Evolutionary conservation across 2,797 vertebrate species (phyloP).

Genomic region (Poecilia wingei): DNA sequence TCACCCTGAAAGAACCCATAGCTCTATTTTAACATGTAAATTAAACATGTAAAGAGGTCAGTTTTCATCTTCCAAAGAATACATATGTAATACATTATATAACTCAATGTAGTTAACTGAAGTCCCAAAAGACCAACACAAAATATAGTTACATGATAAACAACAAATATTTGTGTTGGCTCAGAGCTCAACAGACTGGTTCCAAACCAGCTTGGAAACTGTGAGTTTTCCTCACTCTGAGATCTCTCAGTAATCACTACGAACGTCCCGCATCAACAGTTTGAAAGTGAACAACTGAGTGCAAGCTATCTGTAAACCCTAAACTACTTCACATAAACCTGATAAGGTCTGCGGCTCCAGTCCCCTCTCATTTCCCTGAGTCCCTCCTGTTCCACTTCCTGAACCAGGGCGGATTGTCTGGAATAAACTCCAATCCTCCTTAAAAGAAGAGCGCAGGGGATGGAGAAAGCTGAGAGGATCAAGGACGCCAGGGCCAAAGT

Average conservation of each 20-base stretch:
- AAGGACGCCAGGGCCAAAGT: slow-evolving; percentile 65
- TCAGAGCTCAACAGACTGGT: background rate
- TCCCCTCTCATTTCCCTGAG: slow-evolving; percentile 77
- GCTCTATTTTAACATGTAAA: background rate
- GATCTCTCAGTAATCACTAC: slow-evolving; percentile 30
- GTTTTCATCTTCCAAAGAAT: background rate
- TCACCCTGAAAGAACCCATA: no score
- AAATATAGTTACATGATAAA: background rate
- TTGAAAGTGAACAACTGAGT: slow-evolving; percentile 68
- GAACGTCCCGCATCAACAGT: slow-evolving; percentile 18
- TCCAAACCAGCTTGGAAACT: slow-evolving; percentile 23
- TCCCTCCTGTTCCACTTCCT: slow-evolving; percentile 77
- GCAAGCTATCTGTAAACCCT: slow-evolving; percentile 63
- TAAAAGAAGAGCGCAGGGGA: slow-evolving; percentile 63
- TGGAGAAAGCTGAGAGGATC: slow-evolving; percentile 70
- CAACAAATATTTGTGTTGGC: background rate
- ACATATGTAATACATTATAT: no score
- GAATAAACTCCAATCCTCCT: slow-evolving; percentile 82
- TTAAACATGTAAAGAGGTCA: background rate
- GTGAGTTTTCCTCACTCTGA: slow-evolving; percentile 23
- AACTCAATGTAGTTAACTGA: no score
- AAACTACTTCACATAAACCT: slow-evolving; percentile 76
- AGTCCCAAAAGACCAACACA: background rate
- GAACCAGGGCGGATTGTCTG: slow-evolving; percentile 77
- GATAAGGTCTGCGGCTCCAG: slow-evolving; percentile 71